A percentile compares a stretch with the other conserved stretches of the same genome.
Conservation (phyloP, 1,140 invertebrate species). For the Saccostrea cuccullata region DNA sequence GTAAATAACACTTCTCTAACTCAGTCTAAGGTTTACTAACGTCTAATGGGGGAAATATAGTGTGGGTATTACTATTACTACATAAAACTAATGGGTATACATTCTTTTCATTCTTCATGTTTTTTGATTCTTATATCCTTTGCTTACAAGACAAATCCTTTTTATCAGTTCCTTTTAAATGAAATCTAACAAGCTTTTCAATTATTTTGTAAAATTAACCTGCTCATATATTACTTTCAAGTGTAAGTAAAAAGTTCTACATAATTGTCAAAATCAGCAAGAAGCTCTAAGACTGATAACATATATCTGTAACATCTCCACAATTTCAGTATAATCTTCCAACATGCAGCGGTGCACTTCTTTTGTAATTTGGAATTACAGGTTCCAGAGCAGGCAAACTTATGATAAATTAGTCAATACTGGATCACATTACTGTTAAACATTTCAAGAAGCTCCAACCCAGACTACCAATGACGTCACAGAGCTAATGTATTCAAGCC, state of each 20-base stretch:
- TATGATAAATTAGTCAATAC: slow-evolving; percentile 22
- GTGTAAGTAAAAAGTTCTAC: neutral
- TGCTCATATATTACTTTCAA: slow-evolving; percentile 3
- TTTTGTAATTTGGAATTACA: slow-evolving; percentile 33
- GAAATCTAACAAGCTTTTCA: neutral
- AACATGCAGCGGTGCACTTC: slow-evolving; percentile 24
- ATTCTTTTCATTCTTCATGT: neutral
- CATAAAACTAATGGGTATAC: neutral
- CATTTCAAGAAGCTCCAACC: slow-evolving; percentile 33
- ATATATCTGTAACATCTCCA: slow-evolving; percentile 20
- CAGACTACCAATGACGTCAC: neutral
- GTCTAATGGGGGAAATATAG: neutral
- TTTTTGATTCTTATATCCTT: neutral
- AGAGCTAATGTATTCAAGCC: slow-evolving; percentile 16
- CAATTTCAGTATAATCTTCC: slow-evolving; percentile 3
- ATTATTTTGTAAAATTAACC: neutral
- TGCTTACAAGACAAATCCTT: neutral
- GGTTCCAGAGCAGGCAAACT: neutral
- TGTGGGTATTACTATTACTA: neutral
- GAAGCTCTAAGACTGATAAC: neutral
- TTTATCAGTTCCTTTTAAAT: neutral
- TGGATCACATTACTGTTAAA: neutral
- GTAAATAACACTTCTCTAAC: neutral
- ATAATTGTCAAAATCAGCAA: neutral
- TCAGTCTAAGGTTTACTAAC: neutral